These are phyloP conservation scores for Ctenoplectra terminalis DNA, from an alignment of 1,140 invertebrate genomes.

Conservation along the genomic window DNA sequence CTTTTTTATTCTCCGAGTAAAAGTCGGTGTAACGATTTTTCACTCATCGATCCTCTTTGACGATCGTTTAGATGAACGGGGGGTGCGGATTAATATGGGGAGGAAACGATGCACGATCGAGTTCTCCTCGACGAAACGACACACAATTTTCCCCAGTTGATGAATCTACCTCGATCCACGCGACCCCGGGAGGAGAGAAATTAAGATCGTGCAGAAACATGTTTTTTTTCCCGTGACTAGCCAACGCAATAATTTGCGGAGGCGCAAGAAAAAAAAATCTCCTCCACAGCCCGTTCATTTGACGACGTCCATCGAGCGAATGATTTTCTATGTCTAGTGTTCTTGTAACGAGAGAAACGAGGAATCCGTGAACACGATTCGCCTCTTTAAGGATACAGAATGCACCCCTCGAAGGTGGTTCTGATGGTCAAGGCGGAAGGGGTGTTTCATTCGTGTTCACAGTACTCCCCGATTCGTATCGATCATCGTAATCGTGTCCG, in stretches of 20 bases:
- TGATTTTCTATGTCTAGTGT: constrained; percentile 62
- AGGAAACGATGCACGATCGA: background rate
- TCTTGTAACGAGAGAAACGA: constrained; percentile 33
- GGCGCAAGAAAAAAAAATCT: background rate
- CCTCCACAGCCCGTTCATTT: background rate
- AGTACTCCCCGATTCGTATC: constrained; percentile 14
- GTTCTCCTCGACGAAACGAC: background rate
- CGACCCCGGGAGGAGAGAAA: background rate
- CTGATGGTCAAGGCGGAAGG: too few relatives aligned
- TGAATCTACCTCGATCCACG: constrained; percentile 53
- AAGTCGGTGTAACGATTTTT: constrained; percentile 70
- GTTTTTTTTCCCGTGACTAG: background rate
- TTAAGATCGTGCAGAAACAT: background rate
- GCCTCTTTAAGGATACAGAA: background rate
- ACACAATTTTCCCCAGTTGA: constrained; percentile 28
- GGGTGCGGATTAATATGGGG: background rate
- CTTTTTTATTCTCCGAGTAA: constrained; percentile 63
- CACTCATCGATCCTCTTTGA: constrained; percentile 45
- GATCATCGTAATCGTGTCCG: constrained; percentile 63
- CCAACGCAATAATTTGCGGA: background rate
- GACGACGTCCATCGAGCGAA: constrained; percentile 17
- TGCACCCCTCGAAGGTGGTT: background rate
- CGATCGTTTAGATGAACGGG: constrained; percentile 1
- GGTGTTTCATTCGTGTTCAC: background rate
- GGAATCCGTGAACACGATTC: background rate